Evolutionary conservation across 1,140 invertebrate species (phyloP).

Genomic region (Ceratosolen solmsi): DNA sequence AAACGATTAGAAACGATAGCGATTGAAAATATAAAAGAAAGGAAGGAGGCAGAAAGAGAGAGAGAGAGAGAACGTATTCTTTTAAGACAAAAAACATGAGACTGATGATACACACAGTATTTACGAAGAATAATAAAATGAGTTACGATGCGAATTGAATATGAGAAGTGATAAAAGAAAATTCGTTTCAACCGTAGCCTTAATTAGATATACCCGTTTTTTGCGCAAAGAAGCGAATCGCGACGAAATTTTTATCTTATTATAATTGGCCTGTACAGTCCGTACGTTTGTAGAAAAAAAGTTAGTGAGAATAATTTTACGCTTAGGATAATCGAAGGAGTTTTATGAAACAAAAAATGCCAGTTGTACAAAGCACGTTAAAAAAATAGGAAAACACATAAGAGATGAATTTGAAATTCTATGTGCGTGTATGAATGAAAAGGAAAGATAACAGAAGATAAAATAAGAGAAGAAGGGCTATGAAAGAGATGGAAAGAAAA

Average conservation of each 20-base stretch:
- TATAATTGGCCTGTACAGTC: constrained; percentile 69
- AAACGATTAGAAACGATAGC: neutral
- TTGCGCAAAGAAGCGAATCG: constrained; percentile 32
- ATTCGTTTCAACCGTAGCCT: constrained; percentile 64
- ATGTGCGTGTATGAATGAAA: neutral
- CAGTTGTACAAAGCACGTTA: constrained; percentile 68
- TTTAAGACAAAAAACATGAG: constrained; percentile 64
- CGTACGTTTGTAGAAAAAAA: constrained; percentile 36
- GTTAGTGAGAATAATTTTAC: constrained; percentile 72
- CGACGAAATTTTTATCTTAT: constrained; percentile 60
- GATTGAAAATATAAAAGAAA: neutral
- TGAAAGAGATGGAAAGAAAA: neutral
- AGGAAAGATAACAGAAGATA: constrained; percentile 41
- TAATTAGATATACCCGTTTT: constrained; percentile 67
- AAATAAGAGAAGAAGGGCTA: constrained; percentile 27
- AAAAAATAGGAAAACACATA: constrained; percentile 37
- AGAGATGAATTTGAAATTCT: constrained; percentile 15
- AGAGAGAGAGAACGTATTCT: constrained; percentile 20
- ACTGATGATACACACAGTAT: constrained; percentile 73
- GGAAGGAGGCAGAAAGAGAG: constrained; percentile 2
- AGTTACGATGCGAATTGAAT: constrained; percentile 26
- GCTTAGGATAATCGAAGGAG: constrained; percentile 64
- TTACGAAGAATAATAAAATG: constrained; percentile 65
- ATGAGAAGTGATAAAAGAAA: constrained; percentile 36
- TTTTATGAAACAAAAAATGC: constrained; percentile 63